A percentile compares a stretch with the other conserved stretches of the same genome.
These are phyloP conservation scores for Falcunculus frontatus DNA, from an alignment of 2,113 vertebrate species.

Conservation along the genomic window DNA sequence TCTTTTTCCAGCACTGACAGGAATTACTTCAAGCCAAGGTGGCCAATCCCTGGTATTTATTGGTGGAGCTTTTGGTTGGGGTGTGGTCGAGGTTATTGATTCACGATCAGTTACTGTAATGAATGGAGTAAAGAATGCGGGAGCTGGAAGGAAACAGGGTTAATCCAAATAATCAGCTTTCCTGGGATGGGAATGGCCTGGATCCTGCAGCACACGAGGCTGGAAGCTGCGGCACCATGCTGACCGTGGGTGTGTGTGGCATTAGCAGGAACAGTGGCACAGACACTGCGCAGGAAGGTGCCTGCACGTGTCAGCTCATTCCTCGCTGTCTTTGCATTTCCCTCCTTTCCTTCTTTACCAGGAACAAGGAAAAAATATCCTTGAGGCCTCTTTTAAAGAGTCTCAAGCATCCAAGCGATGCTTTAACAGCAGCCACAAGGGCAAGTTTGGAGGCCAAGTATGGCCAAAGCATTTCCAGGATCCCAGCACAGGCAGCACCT, in stretches of 20 bases:
- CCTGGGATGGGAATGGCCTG: slow-evolving; percentile 39
- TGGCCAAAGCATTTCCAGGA: neutral
- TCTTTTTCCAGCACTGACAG: neutral
- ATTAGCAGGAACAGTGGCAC: neutral
- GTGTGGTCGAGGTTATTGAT: neutral
- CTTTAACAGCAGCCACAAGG: neutral
- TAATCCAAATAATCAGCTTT: slow-evolving; percentile 21
- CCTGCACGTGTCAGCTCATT: neutral
- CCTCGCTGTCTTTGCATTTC: neutral
- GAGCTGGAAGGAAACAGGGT: slow-evolving; percentile 15
- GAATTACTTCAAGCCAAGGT: neutral
- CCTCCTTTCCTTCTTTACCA: neutral
- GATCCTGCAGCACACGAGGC: neutral
- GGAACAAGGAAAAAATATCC: neutral
- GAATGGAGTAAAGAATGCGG: neutral
- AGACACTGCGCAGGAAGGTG: neutral
- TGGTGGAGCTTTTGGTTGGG: neutral
- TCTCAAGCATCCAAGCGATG: neutral
- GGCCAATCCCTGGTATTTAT: neutral
- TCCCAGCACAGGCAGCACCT: fast-evolving
- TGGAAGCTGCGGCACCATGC: neutral
- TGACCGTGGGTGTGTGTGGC: slow-evolving; percentile 3
- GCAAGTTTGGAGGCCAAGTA: neutral
- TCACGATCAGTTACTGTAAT: neutral
- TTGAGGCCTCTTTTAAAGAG: neutral